Evolutionary conservation across 2,113 vertebrate genomes (phyloP).

Genomic region (Psilopsiagon aymara): DNA sequence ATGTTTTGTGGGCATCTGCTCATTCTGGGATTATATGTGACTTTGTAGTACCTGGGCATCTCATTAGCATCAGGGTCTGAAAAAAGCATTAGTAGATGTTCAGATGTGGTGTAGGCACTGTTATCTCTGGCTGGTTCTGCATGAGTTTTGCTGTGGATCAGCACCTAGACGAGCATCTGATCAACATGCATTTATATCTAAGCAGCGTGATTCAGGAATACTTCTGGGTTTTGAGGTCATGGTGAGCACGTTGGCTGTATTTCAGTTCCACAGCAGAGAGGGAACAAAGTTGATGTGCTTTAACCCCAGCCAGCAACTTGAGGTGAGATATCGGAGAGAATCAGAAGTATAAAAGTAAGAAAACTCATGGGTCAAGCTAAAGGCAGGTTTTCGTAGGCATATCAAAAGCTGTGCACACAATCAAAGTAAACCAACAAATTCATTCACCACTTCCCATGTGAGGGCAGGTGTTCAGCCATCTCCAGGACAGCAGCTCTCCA

Average conservation of each 20-base stretch:
- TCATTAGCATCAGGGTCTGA: neutral
- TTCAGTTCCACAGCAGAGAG: neutral
- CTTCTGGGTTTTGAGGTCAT: neutral
- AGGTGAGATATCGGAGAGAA: neutral
- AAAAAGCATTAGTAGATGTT: neutral
- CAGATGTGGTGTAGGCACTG: neutral
- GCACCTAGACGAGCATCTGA: neutral
- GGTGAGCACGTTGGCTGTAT: accelerated
- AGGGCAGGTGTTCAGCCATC: neutral
- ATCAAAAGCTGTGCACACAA: neutral
- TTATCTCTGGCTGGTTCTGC: neutral
- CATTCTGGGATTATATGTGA: neutral
- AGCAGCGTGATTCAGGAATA: neutral
- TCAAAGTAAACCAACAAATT: neutral
- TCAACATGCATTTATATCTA: neutral
- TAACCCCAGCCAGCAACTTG: neutral
- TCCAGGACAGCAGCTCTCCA: neutral
- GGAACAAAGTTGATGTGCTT: neutral
- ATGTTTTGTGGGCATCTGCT: neutral
- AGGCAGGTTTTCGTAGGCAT: neutral
- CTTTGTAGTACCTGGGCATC: neutral
- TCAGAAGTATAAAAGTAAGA: neutral
- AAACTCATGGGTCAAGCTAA: neutral
- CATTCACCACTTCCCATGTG: neutral
- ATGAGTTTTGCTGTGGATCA: neutral